Percentiles rank a stretch among this genome's conserved stretches.
Conservation (phyloP, 2,888 invertebrate species). For the Cantharis rufa region DNA sequence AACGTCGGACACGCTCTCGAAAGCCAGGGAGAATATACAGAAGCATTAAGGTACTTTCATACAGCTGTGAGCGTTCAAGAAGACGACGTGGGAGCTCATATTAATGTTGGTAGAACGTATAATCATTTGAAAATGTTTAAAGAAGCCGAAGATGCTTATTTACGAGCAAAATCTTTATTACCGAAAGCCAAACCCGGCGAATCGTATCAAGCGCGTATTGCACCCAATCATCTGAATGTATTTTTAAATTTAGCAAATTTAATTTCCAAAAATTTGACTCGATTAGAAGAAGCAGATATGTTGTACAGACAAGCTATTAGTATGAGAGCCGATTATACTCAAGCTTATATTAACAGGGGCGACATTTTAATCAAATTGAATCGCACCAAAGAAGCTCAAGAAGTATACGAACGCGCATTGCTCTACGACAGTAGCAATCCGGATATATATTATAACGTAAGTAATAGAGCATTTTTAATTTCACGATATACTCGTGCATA, state of each 20-base stretch:
- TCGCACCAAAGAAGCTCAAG: constrained; percentile 90
- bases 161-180: constrained; percentile 84
- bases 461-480: constrained; percentile 49
- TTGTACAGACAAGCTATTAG: constrained; percentile 94
- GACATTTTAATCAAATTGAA: constrained; percentile 94
- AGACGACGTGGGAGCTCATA: constrained; percentile 96
- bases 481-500: not conserved
- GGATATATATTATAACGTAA: constrained; percentile 92
- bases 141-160: constrained; percentile 92
- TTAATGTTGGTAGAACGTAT: constrained; percentile 94
- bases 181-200: constrained; percentile 93
- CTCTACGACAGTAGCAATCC: constrained; percentile 92
- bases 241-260: constrained; percentile 94
- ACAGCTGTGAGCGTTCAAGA: constrained; percentile 92
- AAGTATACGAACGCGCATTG: constrained; percentile 90
- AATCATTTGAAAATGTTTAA: constrained; percentile 86
- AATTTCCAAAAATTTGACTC: constrained; percentile 88
- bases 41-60: constrained; percentile 89
- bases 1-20: constrained; percentile 97
- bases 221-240: constrained; percentile 94
- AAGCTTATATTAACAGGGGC: constrained; percentile 96
- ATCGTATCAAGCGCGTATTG: constrained; percentile 92
- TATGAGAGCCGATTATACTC: constrained; percentile 94
- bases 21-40: constrained; percentile 68
- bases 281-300: constrained; percentile 92